Evolutionary conservation across 1,140 invertebrate genomes (phyloP).

Genomic region (Asobara japonica): DNA sequence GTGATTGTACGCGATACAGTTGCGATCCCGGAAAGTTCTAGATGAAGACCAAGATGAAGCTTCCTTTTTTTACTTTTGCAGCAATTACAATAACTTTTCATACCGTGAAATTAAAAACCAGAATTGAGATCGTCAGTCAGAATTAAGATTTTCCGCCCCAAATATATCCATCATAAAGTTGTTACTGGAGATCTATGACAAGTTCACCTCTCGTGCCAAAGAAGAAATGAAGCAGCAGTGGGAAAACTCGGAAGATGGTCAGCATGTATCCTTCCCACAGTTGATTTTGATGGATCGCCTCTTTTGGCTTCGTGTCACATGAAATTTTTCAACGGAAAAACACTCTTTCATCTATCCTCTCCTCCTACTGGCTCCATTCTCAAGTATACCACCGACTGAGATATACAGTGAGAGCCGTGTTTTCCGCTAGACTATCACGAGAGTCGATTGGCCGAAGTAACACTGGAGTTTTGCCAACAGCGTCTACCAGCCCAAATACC

Average conservation of each 20-base stretch:
- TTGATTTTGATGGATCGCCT: conserved; percentile 53
- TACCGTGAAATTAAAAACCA: no score
- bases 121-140: no score
- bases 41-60: no score
- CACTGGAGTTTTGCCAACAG: conserved; percentile 32
- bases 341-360: not conserved
- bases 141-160: no score
- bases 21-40: no score
- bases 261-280: not conserved
- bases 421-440: conserved; percentile 17
- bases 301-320: conserved; percentile 15
- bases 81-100: no score
- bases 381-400: not conserved
- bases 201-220: not conserved
- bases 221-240: not conserved
- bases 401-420: conserved; percentile 6
- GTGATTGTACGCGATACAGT: no score
- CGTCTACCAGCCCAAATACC: conserved; percentile 30
- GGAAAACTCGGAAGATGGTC: not conserved
- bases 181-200: not conserved
- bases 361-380: not conserved
- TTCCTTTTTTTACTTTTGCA: no score
- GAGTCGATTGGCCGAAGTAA: conserved; percentile 36
- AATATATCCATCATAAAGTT: not conserved
- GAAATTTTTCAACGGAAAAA: conserved; percentile 15